A percentile compares a stretch with the other conserved stretches of the same genome.
phyloP scores from a whole-genome alignment of 2,797 vertebrate species.

The Mormyrops attenuatus region DNA sequence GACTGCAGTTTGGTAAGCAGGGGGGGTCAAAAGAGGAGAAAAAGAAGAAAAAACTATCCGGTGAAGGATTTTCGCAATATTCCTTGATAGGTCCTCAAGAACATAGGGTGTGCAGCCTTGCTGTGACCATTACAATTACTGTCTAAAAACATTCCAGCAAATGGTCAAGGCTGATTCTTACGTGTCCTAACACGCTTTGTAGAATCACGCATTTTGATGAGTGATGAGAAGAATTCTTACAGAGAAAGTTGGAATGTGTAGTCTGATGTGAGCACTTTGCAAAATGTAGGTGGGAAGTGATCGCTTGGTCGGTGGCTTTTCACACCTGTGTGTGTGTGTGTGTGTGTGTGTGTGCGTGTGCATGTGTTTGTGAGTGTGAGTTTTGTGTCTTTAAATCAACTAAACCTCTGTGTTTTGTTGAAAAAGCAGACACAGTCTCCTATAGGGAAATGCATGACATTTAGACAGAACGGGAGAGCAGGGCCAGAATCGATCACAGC shows the following conservation, averaged over 20 bases:
- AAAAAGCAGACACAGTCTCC: slow-evolving; percentile 32
- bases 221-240: slow-evolving; percentile 31
- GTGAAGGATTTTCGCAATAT: neutral
- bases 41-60: neutral
- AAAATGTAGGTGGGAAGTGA: slow-evolving; percentile 58
- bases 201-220: slow-evolving; percentile 15
- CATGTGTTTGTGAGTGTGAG: neutral
- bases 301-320: slow-evolving; percentile 42
- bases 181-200: neutral
- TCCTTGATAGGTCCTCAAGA: neutral
- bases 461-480: slow-evolving; percentile 40
- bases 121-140: neutral
- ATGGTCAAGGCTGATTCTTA: neutral
- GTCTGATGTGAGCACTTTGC: slow-evolving; percentile 48
- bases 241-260: slow-evolving; percentile 33
- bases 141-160: neutral
- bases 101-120: neutral
- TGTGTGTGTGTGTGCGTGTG: slow-evolving; percentile 24
- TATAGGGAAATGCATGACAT: slow-evolving; percentile 47
- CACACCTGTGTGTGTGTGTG: slow-evolving; percentile 30
- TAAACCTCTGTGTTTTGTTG: slow-evolving; percentile 33
- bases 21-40: neutral
- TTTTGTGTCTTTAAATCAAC: neutral
- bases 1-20: neutral
- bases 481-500: slow-evolving; percentile 42